Conservation (phyloP, 2,113 vertebrate species). For the Odocoileus virginianus region DNA sequence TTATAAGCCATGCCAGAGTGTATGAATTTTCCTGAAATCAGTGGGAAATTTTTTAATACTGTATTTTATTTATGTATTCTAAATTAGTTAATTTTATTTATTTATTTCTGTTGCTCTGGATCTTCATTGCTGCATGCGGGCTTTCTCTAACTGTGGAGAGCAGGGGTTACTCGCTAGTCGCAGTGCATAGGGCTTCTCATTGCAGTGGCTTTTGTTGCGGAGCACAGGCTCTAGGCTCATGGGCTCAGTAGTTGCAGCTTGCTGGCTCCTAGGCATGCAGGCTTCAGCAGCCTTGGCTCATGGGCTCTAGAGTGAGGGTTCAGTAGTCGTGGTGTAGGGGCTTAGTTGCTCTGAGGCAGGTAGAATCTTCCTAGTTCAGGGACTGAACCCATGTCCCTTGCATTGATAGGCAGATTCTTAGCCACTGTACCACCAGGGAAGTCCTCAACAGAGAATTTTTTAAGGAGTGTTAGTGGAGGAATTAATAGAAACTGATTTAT, state of each 20-base stretch:
- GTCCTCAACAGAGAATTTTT: background rate
- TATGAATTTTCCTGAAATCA: slow-evolving; percentile 19
- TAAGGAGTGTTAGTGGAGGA: background rate
- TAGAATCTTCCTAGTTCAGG: background rate
- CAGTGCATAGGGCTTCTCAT: background rate
- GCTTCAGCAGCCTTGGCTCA: background rate
- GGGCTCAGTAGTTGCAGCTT: background rate
- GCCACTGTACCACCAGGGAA: background rate
- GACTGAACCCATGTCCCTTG: background rate
- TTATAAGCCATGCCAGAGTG: background rate
- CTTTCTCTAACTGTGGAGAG: background rate
- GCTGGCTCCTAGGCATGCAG: background rate
- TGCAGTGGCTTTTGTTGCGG: background rate
- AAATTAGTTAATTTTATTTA: background rate
- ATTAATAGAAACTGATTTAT: background rate
- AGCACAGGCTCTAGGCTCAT: background rate
- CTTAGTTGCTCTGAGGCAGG: background rate
- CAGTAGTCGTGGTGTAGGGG: background rate
- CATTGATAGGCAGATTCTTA: background rate
- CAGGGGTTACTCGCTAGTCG: background rate
- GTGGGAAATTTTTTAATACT: background rate
- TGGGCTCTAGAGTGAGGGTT: background rate
- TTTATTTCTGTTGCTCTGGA: background rate
- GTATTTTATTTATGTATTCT: background rate
- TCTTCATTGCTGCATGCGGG: background rate